Base-by-base conservation (phyloP, 2,888 invertebrate species). In the Cetonia aurata region DNA sequence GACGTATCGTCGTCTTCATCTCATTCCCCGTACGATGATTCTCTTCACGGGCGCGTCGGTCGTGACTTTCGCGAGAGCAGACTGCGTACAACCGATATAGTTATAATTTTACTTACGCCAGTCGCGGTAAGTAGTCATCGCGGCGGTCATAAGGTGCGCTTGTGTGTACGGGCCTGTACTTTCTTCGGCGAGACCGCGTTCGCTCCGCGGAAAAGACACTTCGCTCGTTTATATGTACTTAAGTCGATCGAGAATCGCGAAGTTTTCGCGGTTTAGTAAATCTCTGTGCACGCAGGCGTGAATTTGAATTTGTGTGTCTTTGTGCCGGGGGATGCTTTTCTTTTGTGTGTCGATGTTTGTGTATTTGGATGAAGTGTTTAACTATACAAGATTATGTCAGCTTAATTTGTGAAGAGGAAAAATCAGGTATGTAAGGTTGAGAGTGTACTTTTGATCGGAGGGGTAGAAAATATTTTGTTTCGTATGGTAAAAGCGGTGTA, bases 81-180 rank as follows among this genome's bases (percentile, higher is more conserved):
- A 65, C 57, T 57, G 50, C 37, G 0, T 50, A 10, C 12, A 1
- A 48, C 17, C 50, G 62, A 65, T 65, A 65, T 65, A 65, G 62
- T 65, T 65, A 65, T 65, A 50, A 65, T 65, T 65, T 65, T 65
- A 50, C 62, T 65, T 50, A 50, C 37, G 37, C 62, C 50, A 65
- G 52, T 37, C 37, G 37, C 9, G 41, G 37, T 15, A 52, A 17
- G n/a, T 17, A 65, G 50, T 25, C 17, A 57, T 41, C 17, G 42
- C 15, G 42, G 57, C n/a, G 57, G 57, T 42, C 17, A 57, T 57
- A 57, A 17, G 50, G 50, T 15, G 50, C 37, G 37, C 62, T 37
- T 17, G 33, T 33, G 17, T 50, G 12, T n/a, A 6, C 50, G 55
- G 17, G 9, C 17, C 4, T 19, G 41, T 17, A 57, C 12, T 6